Base-by-base conservation (phyloP, 2,888 invertebrate genomes). In the Limenitis camilla region DNA sequence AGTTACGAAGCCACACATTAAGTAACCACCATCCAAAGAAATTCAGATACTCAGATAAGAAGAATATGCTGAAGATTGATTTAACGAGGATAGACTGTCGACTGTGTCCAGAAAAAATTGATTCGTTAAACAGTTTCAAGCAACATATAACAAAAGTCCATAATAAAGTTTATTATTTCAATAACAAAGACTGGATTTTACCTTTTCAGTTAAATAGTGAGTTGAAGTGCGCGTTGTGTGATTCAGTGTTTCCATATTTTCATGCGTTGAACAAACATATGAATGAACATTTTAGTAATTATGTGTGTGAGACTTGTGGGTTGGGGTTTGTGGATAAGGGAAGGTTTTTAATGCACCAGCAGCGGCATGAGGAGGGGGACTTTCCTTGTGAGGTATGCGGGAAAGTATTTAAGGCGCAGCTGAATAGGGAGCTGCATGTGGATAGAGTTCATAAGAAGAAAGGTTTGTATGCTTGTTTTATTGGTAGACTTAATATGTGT, bases 231-330 rank as follows among this genome's bases (percentile, higher is more conserved):
- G 81, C 78, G 0, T 6, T 84, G 0, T 85, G 84, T 53, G 65
- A 71, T 2, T 59, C 64, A 0, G 40, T 59, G 0, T 84, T 81
- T 30, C 78, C 82, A 0, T 84, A 82, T 27, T 85, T 86, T 41
- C 85, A 86, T 46, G 83, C 85, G 0, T 53, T 86, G 28, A 85
- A 86, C 49, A 82, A 79, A 5, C 86, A 86, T 52, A 86, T 86
- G 85, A 83, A 85, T 27, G 78, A 73, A 5, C 86, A 86, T 61
- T 86, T 71, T 19, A 81, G 78, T 55, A 86, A 85, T 45, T 84
- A 76, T 61, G 81, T 85, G 2, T 86, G 84, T 30, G 84, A 86
- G 39, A 80, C 79, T 0, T 84, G 85, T 28, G 85, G 85, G 0
- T 46, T 85, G 7, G 84, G 85, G 47, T 76, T 76, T 10, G 70